Evolutionary conservation across 2,113 vertebrate species (phyloP).

Genomic region (Shinisaurus crocodilurus): DNA sequence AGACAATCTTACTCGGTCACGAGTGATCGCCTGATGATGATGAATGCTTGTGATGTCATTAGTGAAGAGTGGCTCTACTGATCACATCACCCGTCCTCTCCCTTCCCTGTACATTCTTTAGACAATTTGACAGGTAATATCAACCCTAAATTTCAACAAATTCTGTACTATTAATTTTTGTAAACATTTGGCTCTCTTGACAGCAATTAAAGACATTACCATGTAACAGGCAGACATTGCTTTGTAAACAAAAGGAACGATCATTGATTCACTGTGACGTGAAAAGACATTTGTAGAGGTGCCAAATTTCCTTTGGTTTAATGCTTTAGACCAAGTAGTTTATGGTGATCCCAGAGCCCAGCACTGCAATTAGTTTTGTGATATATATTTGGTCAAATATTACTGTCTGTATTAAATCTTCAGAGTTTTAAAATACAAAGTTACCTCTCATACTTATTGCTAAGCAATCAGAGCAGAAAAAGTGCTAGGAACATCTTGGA

Average conservation of each 20-base stretch:
- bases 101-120: not conserved
- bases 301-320: conserved; percentile 41
- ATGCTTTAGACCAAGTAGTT: conserved; percentile 32
- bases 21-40: too few relatives aligned
- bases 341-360: conserved; percentile 42
- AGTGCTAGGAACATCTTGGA: not conserved
- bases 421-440: not conserved
- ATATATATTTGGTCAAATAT: conserved; percentile 42
- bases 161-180: not conserved
- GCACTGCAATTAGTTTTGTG: conserved; percentile 41
- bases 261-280: conserved; percentile 37
- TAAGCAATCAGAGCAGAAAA: conserved; percentile 26
- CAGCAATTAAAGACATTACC: conserved; percentile 27
- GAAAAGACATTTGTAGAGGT: conserved; percentile 3
- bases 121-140: not conserved
- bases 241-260: conserved; percentile 42
- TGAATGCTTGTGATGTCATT: not conserved
- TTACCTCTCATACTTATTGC: not conserved
- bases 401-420: conserved; percentile 6
- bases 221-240: conserved; percentile 15
- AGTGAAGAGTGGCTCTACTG: not conserved
- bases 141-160: not conserved
- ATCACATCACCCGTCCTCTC: not conserved
- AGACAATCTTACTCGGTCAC: too few relatives aligned
- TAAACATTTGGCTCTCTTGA: not conserved